Base-by-base conservation (phyloP, 1,140 invertebrate species). In the Bathynomus jamesi region DNA sequence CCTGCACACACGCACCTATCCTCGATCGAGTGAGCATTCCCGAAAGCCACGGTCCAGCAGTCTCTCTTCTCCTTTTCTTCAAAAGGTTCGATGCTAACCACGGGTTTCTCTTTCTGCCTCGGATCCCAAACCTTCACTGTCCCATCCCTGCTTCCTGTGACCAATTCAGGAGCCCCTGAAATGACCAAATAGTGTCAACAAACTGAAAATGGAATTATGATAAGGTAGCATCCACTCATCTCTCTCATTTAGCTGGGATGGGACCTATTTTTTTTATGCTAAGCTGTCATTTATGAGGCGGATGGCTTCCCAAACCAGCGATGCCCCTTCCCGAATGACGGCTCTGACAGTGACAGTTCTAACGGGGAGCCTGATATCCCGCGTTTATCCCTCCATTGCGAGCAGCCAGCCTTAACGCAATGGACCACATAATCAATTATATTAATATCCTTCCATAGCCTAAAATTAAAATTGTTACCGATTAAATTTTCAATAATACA, bases 71-170 rank as follows among this genome's bases (percentile, higher is more conserved):
- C 81, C 72, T 86, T 84, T 66, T 80, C 80, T 71, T 84, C 82
- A 60, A 79, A 78, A 7, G 91, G 87, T 80, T 90, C 87, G 87
- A 98, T 96, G 71, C 89, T 88, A 0, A 93, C 93, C 0, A 98
- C 95, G 0, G 96, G 94, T 53, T 82, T 81, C 76, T 89, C 87
- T 84, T 87, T 78, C 81, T 96, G 94, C 5, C 96, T 85, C 5
- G 91, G 88, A 84, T 98, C 96, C 95, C 95, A 98, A 0, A 98
- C 88, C 86, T 95, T 97, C 0, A 98, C 94, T 76, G 86, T 87
- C 3, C 95, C 95, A 87, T 98, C 95, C 83, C 91, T 86, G 76
- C 93, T 92, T 13, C 93, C 95, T 21, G 95, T 98, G 0, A 91
- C 93, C 77, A 98, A 89, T 87, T 98, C 95, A 28, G 95, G 93